Evolutionary conservation across 2,113 vertebrate genomes (phyloP).

Genomic region (Sula dactylatra): DNA sequence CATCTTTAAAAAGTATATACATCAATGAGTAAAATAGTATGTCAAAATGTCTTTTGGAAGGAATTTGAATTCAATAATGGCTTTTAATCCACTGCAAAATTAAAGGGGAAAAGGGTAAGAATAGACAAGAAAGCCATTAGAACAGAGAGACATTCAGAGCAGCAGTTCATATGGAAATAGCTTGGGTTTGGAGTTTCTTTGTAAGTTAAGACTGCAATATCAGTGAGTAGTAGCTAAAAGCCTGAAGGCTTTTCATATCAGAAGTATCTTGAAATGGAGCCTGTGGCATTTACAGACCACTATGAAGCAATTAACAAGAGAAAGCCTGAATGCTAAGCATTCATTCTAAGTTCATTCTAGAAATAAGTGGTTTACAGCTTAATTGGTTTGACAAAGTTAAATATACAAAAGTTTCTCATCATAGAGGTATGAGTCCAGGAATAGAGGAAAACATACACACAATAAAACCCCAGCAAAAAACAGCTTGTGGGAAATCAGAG

Average conservation of each 20-base stretch:
- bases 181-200: not conserved
- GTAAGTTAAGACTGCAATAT: not conserved
- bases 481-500: slow-evolving; percentile 27
- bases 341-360: not conserved
- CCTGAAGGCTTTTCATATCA: not conserved
- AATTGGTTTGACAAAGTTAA: slow-evolving; percentile 7
- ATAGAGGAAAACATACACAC: not conserved
- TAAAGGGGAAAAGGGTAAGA: not conserved
- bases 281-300: not conserved
- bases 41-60: not conserved
- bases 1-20: not conserved
- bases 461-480: not conserved
- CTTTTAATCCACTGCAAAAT: not conserved
- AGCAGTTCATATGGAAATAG: not conserved
- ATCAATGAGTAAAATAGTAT: not conserved
- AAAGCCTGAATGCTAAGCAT: not conserved
- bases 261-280: not conserved
- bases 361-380: slow-evolving; percentile 5
- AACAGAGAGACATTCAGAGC: not conserved
- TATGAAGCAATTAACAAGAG: not conserved
- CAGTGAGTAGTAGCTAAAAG: not conserved
- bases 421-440: not conserved
- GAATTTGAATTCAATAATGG: not conserved
- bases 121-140: not conserved
- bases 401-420: slow-evolving; percentile 16